phyloP scores from a whole-genome alignment of 2,113 vertebrate genomes.

The Petrocephalus microphthalmus region DNA sequence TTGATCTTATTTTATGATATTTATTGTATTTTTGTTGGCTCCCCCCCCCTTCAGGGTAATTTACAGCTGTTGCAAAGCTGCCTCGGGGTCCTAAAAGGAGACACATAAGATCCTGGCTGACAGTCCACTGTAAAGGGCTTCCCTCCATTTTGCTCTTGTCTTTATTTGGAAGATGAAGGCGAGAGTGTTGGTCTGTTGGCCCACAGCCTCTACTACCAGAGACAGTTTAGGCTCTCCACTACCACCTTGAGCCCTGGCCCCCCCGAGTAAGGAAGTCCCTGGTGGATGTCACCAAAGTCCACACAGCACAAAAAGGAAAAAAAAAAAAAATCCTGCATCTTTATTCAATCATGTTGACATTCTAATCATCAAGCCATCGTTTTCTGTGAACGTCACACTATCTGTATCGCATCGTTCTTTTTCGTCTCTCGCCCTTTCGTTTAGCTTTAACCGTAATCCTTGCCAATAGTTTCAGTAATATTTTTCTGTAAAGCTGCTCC shows the following conservation, averaged over 20 bases:
- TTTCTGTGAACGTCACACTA: constrained; percentile 61
- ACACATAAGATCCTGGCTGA: constrained; percentile 71
- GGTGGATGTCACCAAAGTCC: constrained; percentile 37
- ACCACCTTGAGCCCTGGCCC: background rate
- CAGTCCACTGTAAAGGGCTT: constrained; percentile 68
- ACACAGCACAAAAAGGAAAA: constrained; percentile 40
- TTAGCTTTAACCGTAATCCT: constrained; percentile 59
- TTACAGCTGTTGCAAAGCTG: constrained; percentile 96
- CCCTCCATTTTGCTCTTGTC: constrained; percentile 59
- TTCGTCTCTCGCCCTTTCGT: constrained; percentile 46
- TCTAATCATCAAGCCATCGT: constrained; percentile 61
- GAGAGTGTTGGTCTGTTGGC: constrained; percentile 51
- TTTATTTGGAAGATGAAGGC: constrained; percentile 42
- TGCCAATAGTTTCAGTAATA: constrained; percentile 58
- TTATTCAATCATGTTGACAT: constrained; percentile 57
- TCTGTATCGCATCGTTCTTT: constrained; percentile 45
- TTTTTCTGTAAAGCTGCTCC: constrained; percentile 60
- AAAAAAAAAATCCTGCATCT: constrained; percentile 42
- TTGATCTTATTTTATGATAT: background rate
- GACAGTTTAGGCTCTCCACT: constrained; percentile 43
- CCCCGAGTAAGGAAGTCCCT: constrained; percentile 35
- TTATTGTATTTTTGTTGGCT: background rate
- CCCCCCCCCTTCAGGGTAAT: constrained; percentile 69
- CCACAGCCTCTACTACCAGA: constrained; percentile 52
- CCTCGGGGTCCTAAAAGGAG: constrained; percentile 84